Base-by-base conservation (phyloP, 2,888 invertebrate genomes). In the Calephelis perditalis region DNA sequence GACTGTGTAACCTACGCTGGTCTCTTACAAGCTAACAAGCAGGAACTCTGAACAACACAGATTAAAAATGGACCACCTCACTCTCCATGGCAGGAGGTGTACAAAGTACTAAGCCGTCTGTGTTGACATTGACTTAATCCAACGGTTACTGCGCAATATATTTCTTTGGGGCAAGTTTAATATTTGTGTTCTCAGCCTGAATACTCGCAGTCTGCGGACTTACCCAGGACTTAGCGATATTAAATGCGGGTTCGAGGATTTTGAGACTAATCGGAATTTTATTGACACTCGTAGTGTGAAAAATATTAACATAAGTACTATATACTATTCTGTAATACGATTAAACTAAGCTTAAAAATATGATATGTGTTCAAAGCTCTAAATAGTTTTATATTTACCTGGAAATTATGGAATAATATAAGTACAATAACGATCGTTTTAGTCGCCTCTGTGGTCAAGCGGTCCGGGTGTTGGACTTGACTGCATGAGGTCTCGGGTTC, bases 111-210 rank as follows among this genome's bases (percentile, higher is more conserved):
- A 68, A 69, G 63, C 73, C 62, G 72, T 71, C 73, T 70, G 68
- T 77, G 79, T 82, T 81, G 82, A 81, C 79, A 78, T 64, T 67
- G 71, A 64, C 73, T 72, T 82, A 82, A 85, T 84, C 84, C 81
- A 44, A 60, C 69, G 72, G 73, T 73, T 73, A 66, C 73, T 65
- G 65, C 72, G 84, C 81, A 84, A 84, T 87, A 79, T 76, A 81
- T 82, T 79, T 86, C 86, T 85, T 85, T 79, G 71, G 73, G 66
- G 72, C 71, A 73, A 82, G 79, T 85, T 84, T 86, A 85, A 86
- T 86, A 86, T 86, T 86, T 81, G 79, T 80, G 64, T 73, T 80
- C 71, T 76, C 76, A 78, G 74, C 68, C 67, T 72, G 72, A 75
- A 76, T 74, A 74, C 70, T 67, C 63, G 65, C 69, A 69, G 62